A percentile compares a stretch with the other conserved stretches of the same genome.
Evolutionary conservation across 1,140 invertebrate genomes (phyloP).

Genomic region (Lordiphosa stackelbergi): DNA sequence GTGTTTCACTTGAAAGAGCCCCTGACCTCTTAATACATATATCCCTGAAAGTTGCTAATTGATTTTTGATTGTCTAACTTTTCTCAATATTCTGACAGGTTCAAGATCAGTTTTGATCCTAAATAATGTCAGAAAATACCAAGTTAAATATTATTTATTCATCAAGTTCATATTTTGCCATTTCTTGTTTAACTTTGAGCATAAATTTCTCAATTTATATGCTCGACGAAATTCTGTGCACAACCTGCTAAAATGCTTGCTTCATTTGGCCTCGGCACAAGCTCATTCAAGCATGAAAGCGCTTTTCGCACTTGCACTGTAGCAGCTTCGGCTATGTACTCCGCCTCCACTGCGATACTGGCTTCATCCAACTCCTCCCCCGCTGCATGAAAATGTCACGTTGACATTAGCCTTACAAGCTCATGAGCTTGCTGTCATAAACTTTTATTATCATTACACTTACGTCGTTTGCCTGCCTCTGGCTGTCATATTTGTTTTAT

Average conservation of each 20-base stretch:
- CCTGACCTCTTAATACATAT: too few relatives aligned
- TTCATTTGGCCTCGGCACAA: constrained; percentile 43
- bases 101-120: too few relatives aligned
- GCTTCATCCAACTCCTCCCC: constrained; percentile 1
- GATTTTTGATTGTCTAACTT: too few relatives aligned
- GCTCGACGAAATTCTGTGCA: background rate
- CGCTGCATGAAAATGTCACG: constrained; percentile 32
- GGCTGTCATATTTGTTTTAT: constrained; percentile 69
- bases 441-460: constrained; percentile 74
- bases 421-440: constrained; percentile 70
- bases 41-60: too few relatives aligned
- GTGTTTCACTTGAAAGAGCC: too few relatives aligned
- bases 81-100: too few relatives aligned
- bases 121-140: too few relatives aligned
- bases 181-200: background rate
- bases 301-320: constrained; percentile 64
- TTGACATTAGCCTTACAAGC: constrained; percentile 74
- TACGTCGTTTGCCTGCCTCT: constrained; percentile 30
- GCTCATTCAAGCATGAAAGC: constrained; percentile 65
- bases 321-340: constrained; percentile 17
- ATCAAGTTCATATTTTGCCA: too few relatives aligned
- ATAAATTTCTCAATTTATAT: too few relatives aligned
- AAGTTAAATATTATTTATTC: too few relatives aligned
- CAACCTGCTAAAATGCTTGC: constrained; percentile 34
- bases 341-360: background rate